Conservation (phyloP, 2,888 invertebrate genomes). For the Tupiocoris notatus region DNA sequence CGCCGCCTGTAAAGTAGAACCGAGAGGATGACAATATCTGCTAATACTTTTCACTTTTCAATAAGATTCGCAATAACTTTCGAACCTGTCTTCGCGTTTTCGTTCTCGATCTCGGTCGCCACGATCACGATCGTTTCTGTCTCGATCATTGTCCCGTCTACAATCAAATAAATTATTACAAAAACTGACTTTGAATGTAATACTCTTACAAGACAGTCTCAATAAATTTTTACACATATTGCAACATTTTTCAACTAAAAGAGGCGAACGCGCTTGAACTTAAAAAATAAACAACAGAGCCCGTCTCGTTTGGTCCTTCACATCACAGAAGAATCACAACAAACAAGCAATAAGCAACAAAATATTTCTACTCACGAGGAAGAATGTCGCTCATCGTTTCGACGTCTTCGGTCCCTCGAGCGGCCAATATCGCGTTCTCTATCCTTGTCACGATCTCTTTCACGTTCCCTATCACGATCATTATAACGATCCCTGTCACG, state of each 20-base stretch:
- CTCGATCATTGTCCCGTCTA: slow-evolving; percentile 27
- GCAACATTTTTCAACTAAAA: too few relatives aligned
- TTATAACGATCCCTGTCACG: slow-evolving; percentile 15
- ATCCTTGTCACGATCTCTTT: slow-evolving; percentile 19
- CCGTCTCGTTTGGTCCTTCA: too few relatives aligned
- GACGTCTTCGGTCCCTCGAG: slow-evolving; percentile 17
- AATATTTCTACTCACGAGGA: slow-evolving; percentile 17
- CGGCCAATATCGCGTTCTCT: background rate
- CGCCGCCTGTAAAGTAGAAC: slow-evolving; percentile 3
- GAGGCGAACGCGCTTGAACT: too few relatives aligned
- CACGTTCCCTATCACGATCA: slow-evolving; percentile 1
- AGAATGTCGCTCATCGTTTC: slow-evolving; percentile 34
- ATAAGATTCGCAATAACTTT: too few relatives aligned
- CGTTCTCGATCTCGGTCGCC: slow-evolving; percentile 4
- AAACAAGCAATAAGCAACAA: background rate
- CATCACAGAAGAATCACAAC: too few relatives aligned
- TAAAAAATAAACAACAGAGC: too few relatives aligned
- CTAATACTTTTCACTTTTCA: too few relatives aligned
- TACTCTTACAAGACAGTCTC: too few relatives aligned
- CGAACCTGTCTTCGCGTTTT: slow-evolving; percentile 29
- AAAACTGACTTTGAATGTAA: too few relatives aligned
- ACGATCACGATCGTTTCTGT: slow-evolving; percentile 22
- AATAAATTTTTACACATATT: too few relatives aligned
- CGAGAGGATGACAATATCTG: too few relatives aligned
- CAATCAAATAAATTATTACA: background rate